Base-by-base conservation (phyloP, 2,113 vertebrate genomes). In the Vireo altiloquus region DNA sequence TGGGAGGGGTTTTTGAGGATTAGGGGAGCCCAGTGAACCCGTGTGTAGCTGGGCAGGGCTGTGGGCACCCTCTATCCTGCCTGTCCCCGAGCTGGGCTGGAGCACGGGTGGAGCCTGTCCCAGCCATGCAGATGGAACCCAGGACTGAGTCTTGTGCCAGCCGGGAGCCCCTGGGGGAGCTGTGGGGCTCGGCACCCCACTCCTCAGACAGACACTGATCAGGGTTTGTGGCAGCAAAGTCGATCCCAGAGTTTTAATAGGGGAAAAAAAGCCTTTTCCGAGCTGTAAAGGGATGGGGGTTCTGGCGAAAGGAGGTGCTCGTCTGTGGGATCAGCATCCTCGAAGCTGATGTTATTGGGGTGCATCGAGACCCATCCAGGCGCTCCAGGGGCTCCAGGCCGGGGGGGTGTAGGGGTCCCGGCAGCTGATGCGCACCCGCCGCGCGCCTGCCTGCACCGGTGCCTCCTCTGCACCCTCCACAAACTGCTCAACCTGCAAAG, bases 361-460 rank as follows among this genome's bases (percentile, higher is more conserved):
- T 7, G 44, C 11, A 4, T 2, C 5, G 2, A 79, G 2, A 3
- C 22, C 24, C 42, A 16, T 20, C 96, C 96, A 97, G n/a, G 65
- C 0, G 1, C 65, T 95, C 96, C 96, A 96, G 47, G 95, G 70
- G 86, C 96, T 95, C 96, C 96, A 97, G 53, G 87, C 8, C 0
- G 46, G 44, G 28, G 33, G 50, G 9, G 20, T 7, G 3, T 87
- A 82, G 77, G 90, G 93, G 35, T 96, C 96, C 61, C 39, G 57
- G 93, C 96, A 97, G 94, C 96, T 94, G 90, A 96, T 90, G 46
- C 90, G 80, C 42, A 63, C 96, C 20, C 81, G 74, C n/a, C 1
- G 12, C 0, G 5, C 21, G 0, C 5, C 23, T 1, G 5, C 60
- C 25, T 4, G 56, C 57, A 93, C 24, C 9, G 0, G 10, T 1